Evolutionary conservation across 2,888 invertebrate genomes (phyloP).

Genomic region (Acanthococcus lagerstroemiae): DNA sequence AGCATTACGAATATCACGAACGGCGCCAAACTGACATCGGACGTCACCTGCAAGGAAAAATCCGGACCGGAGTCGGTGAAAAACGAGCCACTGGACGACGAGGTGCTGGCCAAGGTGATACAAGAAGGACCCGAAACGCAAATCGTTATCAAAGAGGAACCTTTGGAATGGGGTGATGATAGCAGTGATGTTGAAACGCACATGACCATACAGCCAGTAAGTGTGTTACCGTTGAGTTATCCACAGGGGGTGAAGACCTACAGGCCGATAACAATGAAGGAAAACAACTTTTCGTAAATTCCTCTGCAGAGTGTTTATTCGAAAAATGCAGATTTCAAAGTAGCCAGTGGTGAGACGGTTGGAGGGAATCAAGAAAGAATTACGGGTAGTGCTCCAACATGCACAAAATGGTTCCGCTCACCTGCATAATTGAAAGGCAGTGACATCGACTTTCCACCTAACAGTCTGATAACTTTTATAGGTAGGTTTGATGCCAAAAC

Average conservation of each 20-base stretch:
- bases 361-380: not conserved
- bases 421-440: too few species aligned
- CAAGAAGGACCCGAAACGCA: slow-evolving; percentile 34
- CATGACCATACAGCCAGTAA: slow-evolving; percentile 59
- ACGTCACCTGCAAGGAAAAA: slow-evolving; percentile 22
- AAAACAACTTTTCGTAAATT: too few species aligned
- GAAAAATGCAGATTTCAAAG: too few species aligned
- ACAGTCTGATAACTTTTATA: too few species aligned
- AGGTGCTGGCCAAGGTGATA: slow-evolving; percentile 20
- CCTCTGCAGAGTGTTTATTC: too few species aligned
- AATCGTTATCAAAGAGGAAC: slow-evolving; percentile 50
- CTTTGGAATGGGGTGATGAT: slow-evolving; percentile 63
- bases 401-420: too few species aligned
- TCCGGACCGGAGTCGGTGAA: slow-evolving; percentile 8
- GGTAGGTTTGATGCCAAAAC: too few species aligned
- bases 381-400: too few species aligned
- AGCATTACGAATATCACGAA: slow-evolving; percentile 27
- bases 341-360: not conserved
- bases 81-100: slow-evolving; percentile 21
- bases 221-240: slow-evolving; percentile 33
- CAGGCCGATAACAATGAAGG: too few species aligned
- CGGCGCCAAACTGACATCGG: slow-evolving; percentile 18
- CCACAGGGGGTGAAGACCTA: not conserved
- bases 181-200: slow-evolving; percentile 50
- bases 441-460: too few species aligned